phyloP scores from a whole-genome alignment of 2,888 invertebrate genomes.

The Thymelicus lineola region DNA sequence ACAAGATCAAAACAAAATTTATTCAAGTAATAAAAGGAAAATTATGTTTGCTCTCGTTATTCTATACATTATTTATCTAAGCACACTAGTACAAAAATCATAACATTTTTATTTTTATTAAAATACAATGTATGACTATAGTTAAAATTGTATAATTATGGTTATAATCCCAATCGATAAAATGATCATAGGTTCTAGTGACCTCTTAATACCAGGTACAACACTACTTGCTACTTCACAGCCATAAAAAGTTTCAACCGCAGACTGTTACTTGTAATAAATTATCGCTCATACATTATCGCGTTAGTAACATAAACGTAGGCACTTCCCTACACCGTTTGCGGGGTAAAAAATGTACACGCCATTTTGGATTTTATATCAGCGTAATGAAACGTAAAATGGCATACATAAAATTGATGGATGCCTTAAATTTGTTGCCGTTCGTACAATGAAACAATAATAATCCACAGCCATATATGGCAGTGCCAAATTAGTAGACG shows the following conservation, averaged over 20 bases:
- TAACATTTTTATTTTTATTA: too few relatives aligned
- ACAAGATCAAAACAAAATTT: too few relatives aligned
- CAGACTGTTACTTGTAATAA: slow-evolving; percentile 48
- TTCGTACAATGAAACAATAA: slow-evolving; percentile 51
- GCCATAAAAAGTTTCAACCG: slow-evolving; percentile 41
- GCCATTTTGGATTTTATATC: slow-evolving; percentile 45
- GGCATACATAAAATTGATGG: slow-evolving; percentile 44
- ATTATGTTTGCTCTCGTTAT: too few relatives aligned
- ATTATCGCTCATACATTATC: slow-evolving; percentile 47
- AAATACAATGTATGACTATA: too few relatives aligned
- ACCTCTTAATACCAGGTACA: slow-evolving; percentile 20
- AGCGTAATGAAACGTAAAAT: slow-evolving; percentile 45
- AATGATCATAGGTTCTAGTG: not conserved
- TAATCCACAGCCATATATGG: slow-evolving; percentile 48
- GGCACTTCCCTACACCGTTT: slow-evolving; percentile 33
- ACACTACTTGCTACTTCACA: slow-evolving; percentile 22
- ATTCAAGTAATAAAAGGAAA: too few relatives aligned
- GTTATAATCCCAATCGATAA: too few relatives aligned
- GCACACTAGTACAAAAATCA: too few relatives aligned
- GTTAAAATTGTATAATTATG: too few relatives aligned
- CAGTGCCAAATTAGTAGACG: slow-evolving; percentile 50
- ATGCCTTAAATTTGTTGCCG: slow-evolving; percentile 44
- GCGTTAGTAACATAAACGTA: slow-evolving; percentile 47
- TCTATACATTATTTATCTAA: too few relatives aligned
- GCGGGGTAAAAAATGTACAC: slow-evolving; percentile 40